phyloP scores from a whole-genome alignment of 1,140 invertebrate species.

The Drosophila azteca region DNA sequence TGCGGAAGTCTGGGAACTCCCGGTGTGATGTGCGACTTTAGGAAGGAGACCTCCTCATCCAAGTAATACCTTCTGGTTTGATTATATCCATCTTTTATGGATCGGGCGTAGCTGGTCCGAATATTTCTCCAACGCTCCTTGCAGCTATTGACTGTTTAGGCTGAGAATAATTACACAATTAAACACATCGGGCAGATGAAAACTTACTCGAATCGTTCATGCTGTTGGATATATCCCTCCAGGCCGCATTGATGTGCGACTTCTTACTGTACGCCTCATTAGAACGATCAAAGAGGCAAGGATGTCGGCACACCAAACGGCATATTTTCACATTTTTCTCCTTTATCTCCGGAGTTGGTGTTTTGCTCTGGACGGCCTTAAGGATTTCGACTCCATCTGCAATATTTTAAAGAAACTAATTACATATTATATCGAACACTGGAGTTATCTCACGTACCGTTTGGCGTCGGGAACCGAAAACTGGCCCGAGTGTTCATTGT shows the following conservation, averaged over 20 bases:
- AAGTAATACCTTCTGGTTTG: slow-evolving; percentile 66
- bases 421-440: background rate
- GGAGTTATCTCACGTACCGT: no score
- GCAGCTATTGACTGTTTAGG: slow-evolving; percentile 55
- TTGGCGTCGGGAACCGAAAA: background rate
- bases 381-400: slow-evolving; percentile 2
- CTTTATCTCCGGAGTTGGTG: slow-evolving; percentile 54
- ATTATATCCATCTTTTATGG: slow-evolving; percentile 50
- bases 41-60: slow-evolving; percentile 60
- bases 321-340: slow-evolving; percentile 70
- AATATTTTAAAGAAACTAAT: background rate
- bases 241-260: slow-evolving; percentile 58
- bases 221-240: slow-evolving; percentile 61
- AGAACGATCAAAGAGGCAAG: slow-evolving; percentile 75
- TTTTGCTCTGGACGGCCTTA: slow-evolving; percentile 16
- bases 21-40: slow-evolving; percentile 66
- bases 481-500: slow-evolving; percentile 53
- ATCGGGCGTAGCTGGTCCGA: slow-evolving; percentile 67
- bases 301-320: slow-evolving; percentile 58
- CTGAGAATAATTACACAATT: background rate
- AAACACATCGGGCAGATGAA: background rate
- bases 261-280: slow-evolving; percentile 60
- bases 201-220: slow-evolving; percentile 63
- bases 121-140: slow-evolving; percentile 78
- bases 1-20: slow-evolving; percentile 59